Evolutionary conservation across 1,140 invertebrate species (phyloP).

Genomic region (Saxidomus purpurata): DNA sequence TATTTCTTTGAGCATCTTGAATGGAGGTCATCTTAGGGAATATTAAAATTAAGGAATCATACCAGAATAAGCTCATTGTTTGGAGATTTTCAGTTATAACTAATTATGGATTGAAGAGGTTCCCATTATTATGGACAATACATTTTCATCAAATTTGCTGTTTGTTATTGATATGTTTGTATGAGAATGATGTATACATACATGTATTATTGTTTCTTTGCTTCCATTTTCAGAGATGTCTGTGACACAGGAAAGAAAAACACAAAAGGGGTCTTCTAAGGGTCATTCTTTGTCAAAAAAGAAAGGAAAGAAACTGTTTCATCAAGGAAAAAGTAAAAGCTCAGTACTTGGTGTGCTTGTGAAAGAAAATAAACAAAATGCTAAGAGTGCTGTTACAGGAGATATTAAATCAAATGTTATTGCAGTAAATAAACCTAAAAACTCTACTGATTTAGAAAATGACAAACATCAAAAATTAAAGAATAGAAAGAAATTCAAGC

Average conservation of each 20-base stretch:
- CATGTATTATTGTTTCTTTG: no score
- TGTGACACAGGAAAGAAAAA: neutral
- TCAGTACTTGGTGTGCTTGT: neutral
- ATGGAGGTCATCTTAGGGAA: no score
- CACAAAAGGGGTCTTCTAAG: neutral
- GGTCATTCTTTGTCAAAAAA: neutral
- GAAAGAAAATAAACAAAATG: neutral
- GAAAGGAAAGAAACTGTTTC: neutral
- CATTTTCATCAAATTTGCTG: no score
- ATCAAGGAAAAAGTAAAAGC: neutral
- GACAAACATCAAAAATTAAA: constrained; percentile 8
- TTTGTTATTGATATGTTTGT: no score
- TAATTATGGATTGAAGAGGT: no score
- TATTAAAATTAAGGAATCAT: no score
- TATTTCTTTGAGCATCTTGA: no score
- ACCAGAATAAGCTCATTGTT: no score
- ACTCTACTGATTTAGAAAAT: neutral
- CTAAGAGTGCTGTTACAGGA: neutral
- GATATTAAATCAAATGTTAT: neutral
- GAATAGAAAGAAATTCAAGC: constrained; percentile 15
- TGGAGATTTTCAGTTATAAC: no score
- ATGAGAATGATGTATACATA: no score
- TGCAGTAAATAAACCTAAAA: neutral
- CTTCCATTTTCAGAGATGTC: constrained; percentile 17
- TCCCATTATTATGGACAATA: no score